Evolutionary conservation across 2,797 vertebrate species (phyloP).

Genomic region (Cottoperca gobio): DNA sequence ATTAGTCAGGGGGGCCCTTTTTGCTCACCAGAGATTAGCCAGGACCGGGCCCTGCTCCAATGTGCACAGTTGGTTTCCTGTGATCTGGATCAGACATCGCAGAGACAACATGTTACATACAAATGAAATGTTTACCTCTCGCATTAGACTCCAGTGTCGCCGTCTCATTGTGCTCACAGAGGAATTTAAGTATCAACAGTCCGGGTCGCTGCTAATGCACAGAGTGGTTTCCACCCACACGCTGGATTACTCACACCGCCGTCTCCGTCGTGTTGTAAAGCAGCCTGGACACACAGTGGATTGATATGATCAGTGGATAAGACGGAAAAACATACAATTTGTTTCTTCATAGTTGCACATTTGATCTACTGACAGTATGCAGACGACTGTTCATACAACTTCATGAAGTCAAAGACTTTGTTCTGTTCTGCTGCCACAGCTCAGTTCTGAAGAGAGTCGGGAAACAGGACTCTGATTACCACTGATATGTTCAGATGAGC

Average conservation of each 20-base stretch:
- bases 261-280: slow-evolving; percentile 25
- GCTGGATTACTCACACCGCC: slow-evolving; percentile 19
- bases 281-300: slow-evolving; percentile 6
- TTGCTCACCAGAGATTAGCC: slow-evolving; percentile 28
- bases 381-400: not conserved
- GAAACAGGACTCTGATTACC: slow-evolving; percentile 39
- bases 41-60: slow-evolving; percentile 8
- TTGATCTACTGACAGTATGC: not conserved
- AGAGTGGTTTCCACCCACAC: slow-evolving; percentile 56
- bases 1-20: slow-evolving; percentile 30
- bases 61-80: slow-evolving; percentile 24
- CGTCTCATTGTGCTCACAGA: slow-evolving; percentile 45
- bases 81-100: slow-evolving; percentile 18
- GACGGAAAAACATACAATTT: slow-evolving; percentile 1
- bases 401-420: not conserved
- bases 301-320: not conserved
- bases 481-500: slow-evolving; percentile 48
- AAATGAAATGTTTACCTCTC: slow-evolving; percentile 32
- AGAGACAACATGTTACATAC: slow-evolving; percentile 4
- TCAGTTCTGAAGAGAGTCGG: not conserved
- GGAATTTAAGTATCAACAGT: slow-evolving; percentile 46
- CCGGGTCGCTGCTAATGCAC: slow-evolving; percentile 15
- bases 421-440: not conserved
- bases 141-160: slow-evolving; percentile 18
- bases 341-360: not conserved